Percentiles rank a stretch among this genome's conserved stretches.
phyloP scores from a whole-genome alignment of 92 coral and sea anemone genomes.

The Chrysogorgia sp. region DNA sequence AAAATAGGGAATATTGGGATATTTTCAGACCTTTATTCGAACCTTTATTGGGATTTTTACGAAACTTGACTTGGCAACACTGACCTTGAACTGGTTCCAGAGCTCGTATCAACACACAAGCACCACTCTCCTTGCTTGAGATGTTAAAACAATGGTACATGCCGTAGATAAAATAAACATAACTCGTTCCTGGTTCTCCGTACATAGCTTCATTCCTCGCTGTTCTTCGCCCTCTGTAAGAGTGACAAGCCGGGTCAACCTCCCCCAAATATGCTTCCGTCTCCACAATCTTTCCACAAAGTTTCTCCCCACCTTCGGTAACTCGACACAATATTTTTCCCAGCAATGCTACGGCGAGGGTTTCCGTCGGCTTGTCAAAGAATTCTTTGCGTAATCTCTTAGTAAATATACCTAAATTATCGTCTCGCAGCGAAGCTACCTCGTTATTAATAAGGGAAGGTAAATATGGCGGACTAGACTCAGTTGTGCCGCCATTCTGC shows the following conservation, averaged over 20 bases:
- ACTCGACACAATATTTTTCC: conserved; percentile 81
- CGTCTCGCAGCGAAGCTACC: not conserved
- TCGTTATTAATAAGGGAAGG: not conserved
- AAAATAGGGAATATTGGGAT: no score
- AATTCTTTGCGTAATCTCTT: conserved; percentile 57
- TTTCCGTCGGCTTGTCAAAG: conserved; percentile 69
- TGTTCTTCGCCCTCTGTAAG: conserved; percentile 84
- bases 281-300: conserved; percentile 83
- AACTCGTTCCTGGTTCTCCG: conserved; percentile 87
- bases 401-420: not conserved
- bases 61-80: no score
- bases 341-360: conserved; percentile 73
- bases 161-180: conserved; percentile 92
- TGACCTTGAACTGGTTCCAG: conserved; percentile 91
- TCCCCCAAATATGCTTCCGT: conserved; percentile 94
- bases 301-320: conserved; percentile 71
- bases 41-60: no score
- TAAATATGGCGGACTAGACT: not conserved
- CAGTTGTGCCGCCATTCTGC: conserved; percentile 19
- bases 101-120: conserved; percentile 87
- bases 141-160: conserved; percentile 95
- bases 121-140: conserved; percentile 81
- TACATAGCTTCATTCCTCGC: conserved; percentile 76
- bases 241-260: conserved; percentile 85
- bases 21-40: no score